Evolutionary conservation across 2,888 invertebrate species (phyloP), one percentile per base, ranked within the genome.

Genomic region (Caenorhabditis sp.): DNA sequence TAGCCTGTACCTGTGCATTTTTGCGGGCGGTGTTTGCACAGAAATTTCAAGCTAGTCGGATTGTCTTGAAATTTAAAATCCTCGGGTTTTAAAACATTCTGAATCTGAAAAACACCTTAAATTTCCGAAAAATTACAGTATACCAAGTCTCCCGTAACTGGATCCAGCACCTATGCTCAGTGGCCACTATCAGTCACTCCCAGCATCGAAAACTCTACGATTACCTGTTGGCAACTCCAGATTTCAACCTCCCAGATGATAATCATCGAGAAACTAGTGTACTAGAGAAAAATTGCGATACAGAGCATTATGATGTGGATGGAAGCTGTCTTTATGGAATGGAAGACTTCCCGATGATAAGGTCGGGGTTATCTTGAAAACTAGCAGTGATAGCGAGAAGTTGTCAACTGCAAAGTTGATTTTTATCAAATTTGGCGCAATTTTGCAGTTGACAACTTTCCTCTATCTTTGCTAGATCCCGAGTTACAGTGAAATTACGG

Each of bases 251-350:
- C 35, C 81, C 81, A 0, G 55, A 32, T 15, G 70, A 76, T 8
- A 9, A 26, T 15, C 56, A 81, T 37, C 37, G 76, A 3, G 81
- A 81, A 44, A 65, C 51, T 1, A 22, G 26, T 13, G 70, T 81
- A 11, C 24, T 76, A 1, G 82, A 82, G 40, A 9, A 37, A 11
- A 64, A 78, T 28, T 82, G 82, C 26, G 61, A 72, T 15, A 78
- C 71, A 0, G 11, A 60, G 6, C 55, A 64, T 4, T 82, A 72
- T 35, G 82, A 82, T 47, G 62, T 78, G 22, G 82, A 82, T 61
- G 82, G 82, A 44, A 53, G 62, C 9, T 82, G 82, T 60, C 40
- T 82, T 24, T 77, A 76, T 44, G 77, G 61, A 1, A 82, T 82
- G 82, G 77, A 82, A 26, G 68, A 67, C 24, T 82, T 77, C 28